Evolutionary conservation across 2,888 invertebrate genomes (phyloP).

Genomic region (Dinocampus coccinellae): DNA sequence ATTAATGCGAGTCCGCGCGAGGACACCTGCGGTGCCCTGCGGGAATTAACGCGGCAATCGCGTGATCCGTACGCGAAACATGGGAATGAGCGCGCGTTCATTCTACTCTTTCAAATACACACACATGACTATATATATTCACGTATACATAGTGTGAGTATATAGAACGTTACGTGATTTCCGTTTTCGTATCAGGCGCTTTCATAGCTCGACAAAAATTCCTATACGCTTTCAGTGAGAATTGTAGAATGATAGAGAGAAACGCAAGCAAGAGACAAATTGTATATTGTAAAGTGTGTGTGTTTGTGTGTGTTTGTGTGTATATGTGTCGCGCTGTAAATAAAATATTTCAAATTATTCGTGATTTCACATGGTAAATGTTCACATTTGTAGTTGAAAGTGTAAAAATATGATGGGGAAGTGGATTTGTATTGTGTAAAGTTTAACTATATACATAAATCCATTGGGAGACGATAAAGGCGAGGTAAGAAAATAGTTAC

Average conservation of each 20-base stretch:
- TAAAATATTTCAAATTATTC: too few species aligned
- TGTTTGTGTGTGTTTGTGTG: too few species aligned
- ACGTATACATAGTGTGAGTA: background rate
- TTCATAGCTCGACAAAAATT: slow-evolving; percentile 17
- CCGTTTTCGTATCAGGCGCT: slow-evolving; percentile 20
- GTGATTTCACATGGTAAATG: too few species aligned
- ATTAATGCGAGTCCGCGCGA: slow-evolving; percentile 63
- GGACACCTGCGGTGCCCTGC: slow-evolving; percentile 65
- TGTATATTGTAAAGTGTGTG: too few species aligned
- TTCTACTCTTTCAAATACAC: slow-evolving; percentile 24
- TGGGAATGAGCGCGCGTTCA: slow-evolving; percentile 18
- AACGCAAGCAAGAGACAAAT: background rate
- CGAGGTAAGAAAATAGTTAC: slow-evolving; percentile 27
- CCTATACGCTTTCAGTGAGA: background rate
- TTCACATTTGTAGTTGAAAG: too few species aligned
- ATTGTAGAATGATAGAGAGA: slow-evolving; percentile 16
- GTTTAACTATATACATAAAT: slow-evolving; percentile 1
- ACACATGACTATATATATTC: background rate
- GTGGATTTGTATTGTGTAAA: background rate
- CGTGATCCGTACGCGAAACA: slow-evolving; percentile 55
- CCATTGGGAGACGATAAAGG: slow-evolving; percentile 13
- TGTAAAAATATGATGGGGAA: background rate
- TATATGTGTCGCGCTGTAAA: too few species aligned
- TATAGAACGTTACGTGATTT: slow-evolving; percentile 17
- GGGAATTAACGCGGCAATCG: slow-evolving; percentile 68